phyloP scores from a whole-genome alignment of 2,797 vertebrate species.

The Danio tinwini region DNA sequence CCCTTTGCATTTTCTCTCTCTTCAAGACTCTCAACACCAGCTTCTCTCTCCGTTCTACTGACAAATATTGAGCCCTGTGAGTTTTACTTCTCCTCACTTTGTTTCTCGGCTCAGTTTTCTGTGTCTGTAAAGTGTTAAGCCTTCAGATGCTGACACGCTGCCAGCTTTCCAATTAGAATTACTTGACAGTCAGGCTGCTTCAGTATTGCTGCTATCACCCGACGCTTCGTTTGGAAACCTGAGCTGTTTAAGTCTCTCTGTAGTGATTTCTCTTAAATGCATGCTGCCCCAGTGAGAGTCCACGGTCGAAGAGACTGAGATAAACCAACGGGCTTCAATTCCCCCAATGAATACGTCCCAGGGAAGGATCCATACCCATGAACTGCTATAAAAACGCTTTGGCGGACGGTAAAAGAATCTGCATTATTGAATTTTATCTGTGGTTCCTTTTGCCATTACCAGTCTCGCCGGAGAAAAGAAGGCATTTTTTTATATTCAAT shows the following conservation, averaged over 20 bases:
- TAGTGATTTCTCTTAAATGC: constrained; percentile 1
- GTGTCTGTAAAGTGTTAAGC: constrained; percentile 18
- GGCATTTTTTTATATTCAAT: constrained; percentile 54
- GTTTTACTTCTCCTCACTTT: constrained; percentile 15
- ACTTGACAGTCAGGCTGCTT: constrained; percentile 1
- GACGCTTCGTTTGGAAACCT: neutral
- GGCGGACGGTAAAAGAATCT: constrained; percentile 47
- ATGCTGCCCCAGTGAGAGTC: neutral
- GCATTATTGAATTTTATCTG: constrained; percentile 57
- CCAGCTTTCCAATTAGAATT: constrained; percentile 45
- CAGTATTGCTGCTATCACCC: neutral
- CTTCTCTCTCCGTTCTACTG: constrained; percentile 18
- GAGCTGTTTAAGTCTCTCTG: constrained; percentile 35
- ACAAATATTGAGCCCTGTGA: constrained; percentile 18
- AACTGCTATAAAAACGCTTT: constrained; percentile 48
- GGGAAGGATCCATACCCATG: constrained; percentile 17
- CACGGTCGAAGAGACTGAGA: constrained; percentile 4
- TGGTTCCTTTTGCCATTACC: constrained; percentile 25
- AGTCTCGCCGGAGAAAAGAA: constrained; percentile 30
- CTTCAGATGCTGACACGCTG: constrained; percentile 41
- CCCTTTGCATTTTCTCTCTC: neutral
- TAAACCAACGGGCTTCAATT: constrained; percentile 52
- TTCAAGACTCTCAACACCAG: neutral
- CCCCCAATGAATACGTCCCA: constrained; percentile 45
- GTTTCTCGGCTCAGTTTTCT: constrained; percentile 16